A percentile compares a stretch with the other conserved stretches of the same genome.
phyloP scores from a whole-genome alignment of 2,113 vertebrate genomes.

The Phrynosoma platyrhinos region DNA sequence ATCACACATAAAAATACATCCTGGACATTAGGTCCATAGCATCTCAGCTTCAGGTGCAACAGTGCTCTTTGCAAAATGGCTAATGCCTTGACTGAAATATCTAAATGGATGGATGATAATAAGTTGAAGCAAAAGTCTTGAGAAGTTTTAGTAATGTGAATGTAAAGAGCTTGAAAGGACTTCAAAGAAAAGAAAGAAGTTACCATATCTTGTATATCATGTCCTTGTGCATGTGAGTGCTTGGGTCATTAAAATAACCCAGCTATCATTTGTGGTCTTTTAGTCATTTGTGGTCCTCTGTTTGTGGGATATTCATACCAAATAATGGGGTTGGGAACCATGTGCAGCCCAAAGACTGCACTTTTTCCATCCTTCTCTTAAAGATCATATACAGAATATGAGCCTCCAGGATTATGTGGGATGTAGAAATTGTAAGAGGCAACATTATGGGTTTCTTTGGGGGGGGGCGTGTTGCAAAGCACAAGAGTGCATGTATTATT shows the following conservation, averaged over 20 bases:
- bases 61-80: not conserved
- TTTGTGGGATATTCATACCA: not conserved
- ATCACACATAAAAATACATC: constrained; percentile 8
- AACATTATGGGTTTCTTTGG: no score
- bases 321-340: not conserved
- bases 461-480: no score
- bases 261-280: not conserved
- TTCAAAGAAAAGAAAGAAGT: constrained; percentile 28
- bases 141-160: not conserved
- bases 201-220: not conserved
- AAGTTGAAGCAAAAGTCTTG: not conserved
- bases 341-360: not conserved
- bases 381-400: no score
- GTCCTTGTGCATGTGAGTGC: not conserved
- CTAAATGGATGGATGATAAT: constrained; percentile 28
- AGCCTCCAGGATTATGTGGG: no score
- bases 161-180: constrained; percentile 15
- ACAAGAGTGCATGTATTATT: no score
- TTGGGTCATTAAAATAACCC: not conserved
- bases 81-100: not conserved
- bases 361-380: no score
- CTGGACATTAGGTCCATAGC: not conserved
- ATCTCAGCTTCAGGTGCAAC: constrained; percentile 8
- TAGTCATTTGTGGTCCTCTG: not conserved
- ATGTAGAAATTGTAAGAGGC: no score